Percentiles rank a stretch among this genome's conserved stretches.
phyloP scores from a whole-genome alignment of 2,113 vertebrate genomes.

The Boleophthalmus pectinirostris region DNA sequence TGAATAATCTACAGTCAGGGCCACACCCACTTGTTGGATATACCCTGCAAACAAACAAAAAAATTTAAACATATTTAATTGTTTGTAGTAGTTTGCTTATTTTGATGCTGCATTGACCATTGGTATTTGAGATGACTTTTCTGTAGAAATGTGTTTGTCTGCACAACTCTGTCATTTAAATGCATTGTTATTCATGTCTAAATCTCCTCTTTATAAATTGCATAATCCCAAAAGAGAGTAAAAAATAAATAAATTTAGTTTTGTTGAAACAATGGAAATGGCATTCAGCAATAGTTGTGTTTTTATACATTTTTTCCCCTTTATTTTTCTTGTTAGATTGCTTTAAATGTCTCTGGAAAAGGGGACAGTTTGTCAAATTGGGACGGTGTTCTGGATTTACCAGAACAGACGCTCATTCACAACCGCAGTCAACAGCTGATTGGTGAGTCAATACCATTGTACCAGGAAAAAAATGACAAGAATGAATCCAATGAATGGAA shows the following conservation, averaged over 20 bases:
- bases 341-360: constrained; percentile 96
- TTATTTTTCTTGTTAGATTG: constrained; percentile 80
- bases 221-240: too few relatives aligned
- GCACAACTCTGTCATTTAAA: not conserved
- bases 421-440: constrained; percentile 88
- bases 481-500: not conserved
- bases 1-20: not conserved
- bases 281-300: not conserved
- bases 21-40: constrained; percentile 14
- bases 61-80: not conserved
- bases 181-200: not conserved
- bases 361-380: constrained; percentile 95
- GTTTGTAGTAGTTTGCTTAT: not conserved
- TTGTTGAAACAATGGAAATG: too few relatives aligned
- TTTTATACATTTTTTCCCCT: not conserved
- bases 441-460: constrained; percentile 78
- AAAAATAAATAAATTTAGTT: too few relatives aligned
- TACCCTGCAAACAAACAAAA: not conserved
- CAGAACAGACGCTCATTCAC: constrained; percentile 90
- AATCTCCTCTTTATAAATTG: not conserved
- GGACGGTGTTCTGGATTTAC: constrained; percentile 91
- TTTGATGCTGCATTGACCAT: not conserved
- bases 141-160: not conserved
- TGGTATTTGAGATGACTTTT: not conserved
- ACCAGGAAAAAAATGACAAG: not conserved